Conservation (phyloP, 2,888 invertebrate genomes). For the Mythimna lalbum region DNA sequence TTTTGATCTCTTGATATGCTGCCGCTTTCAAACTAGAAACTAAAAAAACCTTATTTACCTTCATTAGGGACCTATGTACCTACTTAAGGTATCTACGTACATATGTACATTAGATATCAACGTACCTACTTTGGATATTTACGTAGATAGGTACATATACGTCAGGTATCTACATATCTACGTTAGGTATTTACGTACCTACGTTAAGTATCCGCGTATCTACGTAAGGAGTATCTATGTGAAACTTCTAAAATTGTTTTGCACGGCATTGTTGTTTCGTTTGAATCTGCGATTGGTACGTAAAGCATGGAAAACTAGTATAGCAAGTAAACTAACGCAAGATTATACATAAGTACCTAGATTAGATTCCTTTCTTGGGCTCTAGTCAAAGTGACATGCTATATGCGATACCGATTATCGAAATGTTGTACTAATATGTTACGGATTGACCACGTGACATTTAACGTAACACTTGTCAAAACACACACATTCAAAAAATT, state of each 20-base stretch:
- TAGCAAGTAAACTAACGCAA: background rate
- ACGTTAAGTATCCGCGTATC: background rate
- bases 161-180: background rate
- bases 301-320: background rate
- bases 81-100: no score
- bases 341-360: background rate
- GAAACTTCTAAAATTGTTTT: background rate
- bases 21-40: slow-evolving; percentile 2
- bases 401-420: no score
- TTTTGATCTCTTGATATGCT: slow-evolving; percentile 1
- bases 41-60: background rate
- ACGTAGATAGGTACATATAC: background rate
- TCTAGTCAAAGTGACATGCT: background rate
- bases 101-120: no score
- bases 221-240: no score
- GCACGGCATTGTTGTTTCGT: background rate
- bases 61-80: background rate
- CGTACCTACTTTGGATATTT: background rate
- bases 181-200: background rate
- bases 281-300: background rate
- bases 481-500: background rate
- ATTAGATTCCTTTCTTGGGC: background rate
- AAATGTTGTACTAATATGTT: background rate
- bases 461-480: background rate
- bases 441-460: background rate